A percentile compares a stretch with the other conserved stretches of the same genome.
phyloP scores from a whole-genome alignment of 2,888 invertebrate genomes.

The Nomada fucata region DNA sequence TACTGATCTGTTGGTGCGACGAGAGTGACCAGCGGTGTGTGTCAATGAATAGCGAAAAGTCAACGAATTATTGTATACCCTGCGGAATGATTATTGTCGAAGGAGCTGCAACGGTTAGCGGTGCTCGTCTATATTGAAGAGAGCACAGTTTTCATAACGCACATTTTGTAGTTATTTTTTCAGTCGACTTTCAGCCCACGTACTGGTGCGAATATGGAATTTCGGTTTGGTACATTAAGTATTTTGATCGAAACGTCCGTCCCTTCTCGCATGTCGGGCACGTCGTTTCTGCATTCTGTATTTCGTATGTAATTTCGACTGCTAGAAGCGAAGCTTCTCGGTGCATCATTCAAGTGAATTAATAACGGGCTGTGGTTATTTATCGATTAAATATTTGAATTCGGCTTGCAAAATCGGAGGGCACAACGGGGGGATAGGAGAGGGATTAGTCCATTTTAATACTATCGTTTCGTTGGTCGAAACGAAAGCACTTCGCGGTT shows the following conservation, averaged over 20 bases:
- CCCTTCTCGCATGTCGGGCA: neutral
- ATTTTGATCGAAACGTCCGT: neutral
- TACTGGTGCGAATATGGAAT: neutral
- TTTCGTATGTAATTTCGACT: neutral
- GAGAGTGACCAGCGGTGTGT: neutral
- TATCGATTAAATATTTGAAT: constrained; percentile 22
- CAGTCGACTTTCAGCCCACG: neutral
- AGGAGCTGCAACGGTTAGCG: neutral
- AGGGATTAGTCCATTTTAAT: neutral
- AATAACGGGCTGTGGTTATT: constrained; percentile 10
- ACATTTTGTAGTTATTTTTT: constrained; percentile 31
- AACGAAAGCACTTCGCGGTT: constrained; percentile 15
- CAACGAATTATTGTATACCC: constrained; percentile 6
- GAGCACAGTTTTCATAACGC: constrained; percentile 12
- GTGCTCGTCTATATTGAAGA: constrained; percentile 15
- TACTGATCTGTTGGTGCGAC: constrained; percentile 28
- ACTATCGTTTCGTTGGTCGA: neutral
- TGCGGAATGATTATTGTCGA: neutral
- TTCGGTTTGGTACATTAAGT: constrained; percentile 2
- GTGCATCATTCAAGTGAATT: neutral
- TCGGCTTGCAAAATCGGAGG: neutral
- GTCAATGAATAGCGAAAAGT: neutral
- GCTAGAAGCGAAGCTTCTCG: neutral
- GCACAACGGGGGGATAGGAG: neutral
- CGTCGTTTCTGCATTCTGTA: no score